Conservation (phyloP, 2,113 vertebrate genomes). For the Xenopus tropicalis region UCB_Xtro_10.0 CM004445.2:51273001-51273500, state of each 20-base stretch:
- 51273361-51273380: too few relatives aligned
- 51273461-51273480: too few relatives aligned
- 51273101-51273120: background rate
- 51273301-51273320: too few relatives aligned
- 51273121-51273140: constrained; percentile 9
- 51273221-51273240: background rate
- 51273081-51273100: constrained; percentile 17
- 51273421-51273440: too few relatives aligned
- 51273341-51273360: too few relatives aligned
- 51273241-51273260: background rate
- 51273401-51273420: too few relatives aligned
- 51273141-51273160: background rate
- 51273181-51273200: background rate
- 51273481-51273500: too few relatives aligned
- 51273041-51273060: constrained; percentile 27
- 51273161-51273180: background rate
- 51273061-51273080: constrained; percentile 30
- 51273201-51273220: background rate
- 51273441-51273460: too few relatives aligned
- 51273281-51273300: background rate
- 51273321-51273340: too few relatives aligned
- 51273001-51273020: constrained; percentile 9
- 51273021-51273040: constrained; percentile 17
- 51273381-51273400: too few relatives aligned
- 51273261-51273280: background rate